Evolutionary conservation across 2,113 vertebrate genomes (phyloP).

Genomic region (Oxyruncus cristatus): DNA sequence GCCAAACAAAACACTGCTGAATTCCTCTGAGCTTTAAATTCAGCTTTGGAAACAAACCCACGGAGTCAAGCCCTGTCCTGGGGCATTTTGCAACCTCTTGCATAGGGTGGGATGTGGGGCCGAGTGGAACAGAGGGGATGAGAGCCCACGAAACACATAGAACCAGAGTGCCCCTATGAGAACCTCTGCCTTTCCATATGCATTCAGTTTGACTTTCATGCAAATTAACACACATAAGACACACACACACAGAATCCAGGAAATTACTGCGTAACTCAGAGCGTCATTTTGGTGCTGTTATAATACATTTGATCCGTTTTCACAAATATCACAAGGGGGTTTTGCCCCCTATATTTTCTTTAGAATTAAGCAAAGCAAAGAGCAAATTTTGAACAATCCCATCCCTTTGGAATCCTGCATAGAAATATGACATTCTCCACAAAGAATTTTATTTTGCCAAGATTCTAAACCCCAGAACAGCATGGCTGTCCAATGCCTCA

Average conservation of each 20-base stretch:
- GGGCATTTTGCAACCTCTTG: neutral
- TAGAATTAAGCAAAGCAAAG: neutral
- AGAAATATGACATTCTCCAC: neutral
- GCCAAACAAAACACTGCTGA: neutral
- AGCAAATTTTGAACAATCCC: neutral
- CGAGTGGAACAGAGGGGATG: neutral
- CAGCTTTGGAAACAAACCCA: neutral
- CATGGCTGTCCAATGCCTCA: neutral
- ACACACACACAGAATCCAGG: neutral
- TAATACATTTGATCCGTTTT: neutral
- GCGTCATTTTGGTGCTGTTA: neutral
- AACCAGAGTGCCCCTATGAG: neutral
- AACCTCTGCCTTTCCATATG: neutral
- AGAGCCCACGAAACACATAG: rapidly evolving
- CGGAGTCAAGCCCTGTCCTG: neutral
- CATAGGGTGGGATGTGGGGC: neutral
- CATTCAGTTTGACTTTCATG: neutral
- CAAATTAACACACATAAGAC: neutral
- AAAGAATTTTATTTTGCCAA: neutral
- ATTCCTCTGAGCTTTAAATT: neutral
- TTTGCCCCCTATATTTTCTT: neutral
- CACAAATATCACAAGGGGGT: neutral
- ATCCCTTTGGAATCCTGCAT: neutral
- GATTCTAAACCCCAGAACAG: neutral
- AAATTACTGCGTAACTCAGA: neutral